These are phyloP conservation scores for Cathartes aura DNA, from an alignment of 2,113 vertebrate genomes.

Conservation along the genomic window DNA sequence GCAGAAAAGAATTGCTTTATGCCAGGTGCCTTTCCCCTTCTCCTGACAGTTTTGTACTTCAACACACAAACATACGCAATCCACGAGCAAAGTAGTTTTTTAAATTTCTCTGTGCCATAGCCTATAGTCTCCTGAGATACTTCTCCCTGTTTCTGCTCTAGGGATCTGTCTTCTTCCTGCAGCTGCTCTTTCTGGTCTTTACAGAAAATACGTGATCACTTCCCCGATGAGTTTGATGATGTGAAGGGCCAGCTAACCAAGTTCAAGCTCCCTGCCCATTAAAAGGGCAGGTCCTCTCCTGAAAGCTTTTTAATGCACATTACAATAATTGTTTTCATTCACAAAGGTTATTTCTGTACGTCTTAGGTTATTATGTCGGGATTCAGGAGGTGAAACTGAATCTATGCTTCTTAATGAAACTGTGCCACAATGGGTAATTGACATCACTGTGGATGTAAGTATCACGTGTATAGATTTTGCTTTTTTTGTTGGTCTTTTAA, in stretches of 20 bases:
- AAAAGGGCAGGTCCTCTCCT: not conserved
- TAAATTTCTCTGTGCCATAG: not conserved
- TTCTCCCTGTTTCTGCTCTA: not conserved
- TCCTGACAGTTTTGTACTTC: not conserved
- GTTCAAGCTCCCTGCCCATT: not conserved
- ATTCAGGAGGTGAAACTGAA: conserved; percentile 97
- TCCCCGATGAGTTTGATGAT: not conserved
- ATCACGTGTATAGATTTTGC: not conserved
- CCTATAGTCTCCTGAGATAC: not conserved
- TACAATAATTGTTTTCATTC: not conserved
- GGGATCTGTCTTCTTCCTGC: not conserved
- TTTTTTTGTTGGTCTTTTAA: not conserved
- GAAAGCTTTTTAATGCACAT: not conserved
- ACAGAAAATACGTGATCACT: not conserved
- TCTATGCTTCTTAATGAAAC: conserved; percentile 99
- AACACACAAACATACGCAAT: not conserved
- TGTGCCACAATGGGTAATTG: conserved; percentile 97
- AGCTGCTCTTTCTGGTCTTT: not conserved
- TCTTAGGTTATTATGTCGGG: conserved; percentile 92
- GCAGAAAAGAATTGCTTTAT: not conserved
- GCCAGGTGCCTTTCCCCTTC: not conserved
- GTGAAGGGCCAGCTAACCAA: not conserved
- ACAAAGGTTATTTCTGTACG: not conserved
- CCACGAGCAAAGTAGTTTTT: not conserved
- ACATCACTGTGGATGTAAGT: conserved; percentile 99